Evolutionary conservation across 2,888 invertebrate species (phyloP), one percentile per base, ranked within the genome.

Genomic region (Thecophora atra): DNA sequence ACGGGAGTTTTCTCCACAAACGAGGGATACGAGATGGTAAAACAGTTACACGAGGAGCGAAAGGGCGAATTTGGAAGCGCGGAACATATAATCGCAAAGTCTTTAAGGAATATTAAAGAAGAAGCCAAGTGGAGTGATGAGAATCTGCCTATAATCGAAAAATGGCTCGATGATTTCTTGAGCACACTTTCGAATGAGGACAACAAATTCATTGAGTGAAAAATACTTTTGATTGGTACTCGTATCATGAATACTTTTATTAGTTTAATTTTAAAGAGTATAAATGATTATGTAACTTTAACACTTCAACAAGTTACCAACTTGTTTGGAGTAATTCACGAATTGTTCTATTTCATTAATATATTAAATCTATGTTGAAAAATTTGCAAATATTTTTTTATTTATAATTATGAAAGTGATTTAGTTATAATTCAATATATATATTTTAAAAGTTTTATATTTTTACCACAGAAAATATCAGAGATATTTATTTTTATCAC

Each of bases 91-190:
- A 90, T 94, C 17, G 91, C 91, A 79, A 91, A 91, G 77, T 91
- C 93, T 0, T 85, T 93, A 79, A 90, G 89, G 78, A 92, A 91
- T 75, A 93, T 94, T 58, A 89, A 91, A 77, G 92, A 92, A 78
- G 93, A 93, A 81, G 91, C 91, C 0, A 90, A 91, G 79, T 94
- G 94, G 94, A 92, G 92, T 47, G 89, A 91, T 68, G 91, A 91
- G 69, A 94, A 93, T 81, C 83, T 94, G 5, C 93, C 93, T 0
- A 90, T 91, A 0, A 93, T 94, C 54, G 91, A 92, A 74, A 86
- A 88, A 13, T 94, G 94, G 94, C 85, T 94, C 3, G 90, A 91
- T 73, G 80, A 87, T 15, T 90, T 89, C 83, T 81, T 90, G n/a
- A 80, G 74, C 71, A 80, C 78, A 19, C 76, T 79, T 3, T 79